Conservation (phyloP, 92 coral and sea anemone genomes). For the Diadumene lineata region DNA sequence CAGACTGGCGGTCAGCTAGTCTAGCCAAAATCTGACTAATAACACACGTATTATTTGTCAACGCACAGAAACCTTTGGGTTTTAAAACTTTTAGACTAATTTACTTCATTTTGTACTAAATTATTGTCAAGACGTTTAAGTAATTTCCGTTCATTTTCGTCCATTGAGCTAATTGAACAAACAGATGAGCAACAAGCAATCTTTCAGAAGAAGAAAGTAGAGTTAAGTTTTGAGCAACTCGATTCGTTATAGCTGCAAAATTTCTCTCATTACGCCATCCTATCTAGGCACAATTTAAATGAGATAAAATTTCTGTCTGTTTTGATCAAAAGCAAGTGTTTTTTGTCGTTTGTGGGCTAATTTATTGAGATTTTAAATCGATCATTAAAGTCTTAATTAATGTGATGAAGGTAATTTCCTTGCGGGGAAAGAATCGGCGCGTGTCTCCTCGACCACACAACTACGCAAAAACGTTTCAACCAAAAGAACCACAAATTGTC, state of each 20-base stretch:
- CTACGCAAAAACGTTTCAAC: neutral
- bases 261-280: neutral
- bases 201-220: neutral
- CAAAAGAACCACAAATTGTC: neutral
- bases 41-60: too few species aligned
- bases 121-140: neutral
- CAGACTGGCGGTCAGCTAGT: neutral
- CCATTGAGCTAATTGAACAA: neutral
- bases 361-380: conserved; percentile 23
- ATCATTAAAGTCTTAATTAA: conserved; percentile 24
- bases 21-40: too few species aligned
- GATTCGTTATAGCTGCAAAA: neutral
- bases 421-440: conserved; percentile 18
- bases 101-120: neutral
- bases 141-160: neutral
- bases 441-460: conserved; percentile 27
- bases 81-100: too few species aligned
- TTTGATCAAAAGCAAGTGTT: neutral
- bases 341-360: neutral
- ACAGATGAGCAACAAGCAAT: neutral
- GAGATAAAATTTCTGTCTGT: too few species aligned
- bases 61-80: too few species aligned
- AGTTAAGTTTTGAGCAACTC: neutral
- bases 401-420: conserved; percentile 31
- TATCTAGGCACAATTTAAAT: too few species aligned